These are phyloP conservation scores for Zele albiditarsus DNA, from an alignment of 2,888 invertebrate species.

Conservation along the genomic window DNA sequence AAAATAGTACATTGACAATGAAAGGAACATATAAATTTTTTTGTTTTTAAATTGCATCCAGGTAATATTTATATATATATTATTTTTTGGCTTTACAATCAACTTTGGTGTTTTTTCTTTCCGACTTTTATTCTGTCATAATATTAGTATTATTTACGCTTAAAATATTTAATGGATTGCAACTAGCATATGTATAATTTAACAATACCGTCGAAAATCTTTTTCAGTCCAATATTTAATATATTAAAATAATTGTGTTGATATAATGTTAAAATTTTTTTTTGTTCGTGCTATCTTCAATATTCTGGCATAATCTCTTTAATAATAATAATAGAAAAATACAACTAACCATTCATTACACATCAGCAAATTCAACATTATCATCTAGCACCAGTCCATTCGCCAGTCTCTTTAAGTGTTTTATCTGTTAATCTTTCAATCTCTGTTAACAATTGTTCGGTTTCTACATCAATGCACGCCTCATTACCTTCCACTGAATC, in stretches of 20 bases:
- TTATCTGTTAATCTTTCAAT: conserved; percentile 80
- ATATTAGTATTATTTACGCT: background rate
- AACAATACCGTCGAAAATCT: conserved; percentile 8
- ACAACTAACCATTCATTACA: conserved; percentile 57
- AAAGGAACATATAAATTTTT: background rate
- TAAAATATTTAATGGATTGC: conserved; percentile 8
- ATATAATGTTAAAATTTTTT: conserved; percentile 8
- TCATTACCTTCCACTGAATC: conserved; percentile 77
- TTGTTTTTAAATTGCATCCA: background rate
- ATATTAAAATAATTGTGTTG: conserved; percentile 32
- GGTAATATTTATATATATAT: conserved; percentile 4
- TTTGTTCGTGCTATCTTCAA: conserved; percentile 15
- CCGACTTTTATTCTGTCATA: background rate
- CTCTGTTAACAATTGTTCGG: conserved; percentile 79
- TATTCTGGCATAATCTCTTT: conserved; percentile 8
- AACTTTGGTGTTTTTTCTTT: background rate
- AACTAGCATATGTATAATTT: background rate
- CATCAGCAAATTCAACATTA: conserved; percentile 47
- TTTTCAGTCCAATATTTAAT: conserved; percentile 13
- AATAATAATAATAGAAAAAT: conserved; percentile 62
- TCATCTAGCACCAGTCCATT: conserved; percentile 68
- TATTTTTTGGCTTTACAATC: conserved; percentile 5
- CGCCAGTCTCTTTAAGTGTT: conserved; percentile 80
- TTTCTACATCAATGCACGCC: conserved; percentile 78
- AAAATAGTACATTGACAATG: conserved; percentile 8